Base-by-base conservation (phyloP, 1,140 invertebrate species). In the Lineus longissimus region DNA sequence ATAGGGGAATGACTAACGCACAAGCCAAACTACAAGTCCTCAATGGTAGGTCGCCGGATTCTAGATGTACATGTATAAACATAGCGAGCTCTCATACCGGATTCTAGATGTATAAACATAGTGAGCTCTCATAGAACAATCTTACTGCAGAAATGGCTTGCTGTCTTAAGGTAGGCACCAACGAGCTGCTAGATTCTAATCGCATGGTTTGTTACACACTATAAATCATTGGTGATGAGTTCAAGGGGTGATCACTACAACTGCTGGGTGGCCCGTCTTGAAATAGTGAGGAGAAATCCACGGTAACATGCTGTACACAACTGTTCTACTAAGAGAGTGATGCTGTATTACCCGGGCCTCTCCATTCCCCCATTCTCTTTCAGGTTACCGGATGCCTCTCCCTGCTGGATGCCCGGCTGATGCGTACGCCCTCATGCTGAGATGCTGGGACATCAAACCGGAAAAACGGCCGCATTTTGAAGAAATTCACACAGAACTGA, bases 361-460 rank as follows among this genome's bases (percentile, higher is more conserved):
- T n/a, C n/a, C n/a, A n/a, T n/a, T n/a, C n/a, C n/a, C n/a, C n/a
- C n/a, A n/a, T n/a, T 54, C n/a, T 23, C 40, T 68, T 65, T 15
- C 64, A 79, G 94, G 94, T 23, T 97, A 96, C 81, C 85, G 94
- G 69, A 94, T 97, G 91, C 92, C 92, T 59, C 87, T 91, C 1
- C 92, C 94, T 0, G 90, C 93, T 66, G 88, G 88, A 43, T 93
- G 91, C 54, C 90, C 93, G 0, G 91, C 93, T 19, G 89, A 93
- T 76, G 90, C 95, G 78, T 95, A 97, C 78, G 85, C 89, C 63
- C 83, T 97, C 58, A 96, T 97, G 94, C 80, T 93, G 43, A 86
- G 89, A 65, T 97, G 93, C 75, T 97, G 95, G 95, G 90, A 94
- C 74, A 93, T 94, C 73, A 88, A 94, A 69, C 89, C 94, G 1